Base-by-base conservation (phyloP, 1,140 invertebrate genomes). In the Pseudoatta argentina region DNA sequence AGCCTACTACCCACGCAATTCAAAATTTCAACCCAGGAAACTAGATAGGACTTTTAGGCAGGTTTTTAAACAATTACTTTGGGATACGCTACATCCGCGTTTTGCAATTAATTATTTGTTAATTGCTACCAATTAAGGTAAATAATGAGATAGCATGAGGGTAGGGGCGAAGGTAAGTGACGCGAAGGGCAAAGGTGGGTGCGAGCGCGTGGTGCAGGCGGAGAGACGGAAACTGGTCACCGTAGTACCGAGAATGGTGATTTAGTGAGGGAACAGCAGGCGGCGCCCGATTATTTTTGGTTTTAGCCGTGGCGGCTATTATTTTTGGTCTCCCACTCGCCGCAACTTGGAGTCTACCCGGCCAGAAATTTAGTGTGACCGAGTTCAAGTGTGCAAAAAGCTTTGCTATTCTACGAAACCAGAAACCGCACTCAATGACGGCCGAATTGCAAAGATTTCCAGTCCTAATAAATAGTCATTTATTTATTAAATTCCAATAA, bases 271-370 rank as follows among this genome's bases (percentile, higher is more conserved):
- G 90, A 93, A 87, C 92, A 94, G 92, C 93, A 94, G 93, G 93
- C 93, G 93, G 92, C 87, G 91, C 91, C 90, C 94, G 93, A 94
- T 94, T 94, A 94, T 94, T 94, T 94, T 94, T 94, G 93, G 93
- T 94, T 94, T 94, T 93, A 92, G 92, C 88, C 92, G 89, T 88
- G 86, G 79, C 82, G 89, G 88, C 92, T 93, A 93, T 94, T 94
- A 93, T 93, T 93, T 94, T 93, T 91, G 91, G 92, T 93, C 93
- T 90, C 86, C 88, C 86, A 88, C 87, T 89, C 48, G 91, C 91
- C 89, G 86, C 90, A 92, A 90, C 93, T 93, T 93, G 89, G 89
- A 89, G 78, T 90, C 86, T 39, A 91, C 78, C 53, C 88, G 78
- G 89, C 86, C 86, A 88, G 91, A 89, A 93, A 93, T 92, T 91